phyloP scores from a whole-genome alignment of 2,888 invertebrate genomes.

The Stenchaetothrips biformis region DNA sequence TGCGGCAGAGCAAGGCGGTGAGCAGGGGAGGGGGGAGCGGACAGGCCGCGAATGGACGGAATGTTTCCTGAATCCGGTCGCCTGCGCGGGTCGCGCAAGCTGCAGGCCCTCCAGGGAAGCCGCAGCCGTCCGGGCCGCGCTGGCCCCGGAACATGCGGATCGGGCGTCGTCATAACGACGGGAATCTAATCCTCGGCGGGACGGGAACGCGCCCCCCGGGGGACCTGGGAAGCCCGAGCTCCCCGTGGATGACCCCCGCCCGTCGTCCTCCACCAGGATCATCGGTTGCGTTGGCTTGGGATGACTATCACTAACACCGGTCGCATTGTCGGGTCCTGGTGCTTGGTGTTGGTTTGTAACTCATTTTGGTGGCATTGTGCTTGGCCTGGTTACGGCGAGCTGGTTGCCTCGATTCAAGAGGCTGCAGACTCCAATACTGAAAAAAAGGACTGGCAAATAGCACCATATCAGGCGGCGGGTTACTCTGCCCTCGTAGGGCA shows the following conservation, averaged over 20 bases:
- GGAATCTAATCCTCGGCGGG: conserved; percentile 60
- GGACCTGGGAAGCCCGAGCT: conserved; percentile 32
- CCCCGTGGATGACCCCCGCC: conserved; percentile 44
- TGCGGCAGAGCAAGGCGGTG: conserved; percentile 71
- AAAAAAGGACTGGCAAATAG: conserved; percentile 60
- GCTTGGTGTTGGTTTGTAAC: background rate
- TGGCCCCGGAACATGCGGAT: conserved; percentile 38
- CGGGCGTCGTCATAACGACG: conserved; percentile 55
- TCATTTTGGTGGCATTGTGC: background rate
- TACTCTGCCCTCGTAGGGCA: conserved; percentile 64
- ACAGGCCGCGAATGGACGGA: conserved; percentile 86
- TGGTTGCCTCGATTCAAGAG: conserved; percentile 78
- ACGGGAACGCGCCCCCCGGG: no score
- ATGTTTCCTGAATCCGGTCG: conserved; percentile 83
- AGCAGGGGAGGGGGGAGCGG: conserved; percentile 81
- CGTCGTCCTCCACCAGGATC: conserved; percentile 45
- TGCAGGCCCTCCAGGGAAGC: conserved; percentile 72
- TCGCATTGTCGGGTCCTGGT: background rate
- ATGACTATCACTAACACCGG: no score
- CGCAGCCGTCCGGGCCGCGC: conserved; percentile 25
- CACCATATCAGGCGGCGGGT: conserved; percentile 47
- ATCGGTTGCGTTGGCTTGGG: conserved; percentile 55
- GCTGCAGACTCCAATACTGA: conserved; percentile 74
- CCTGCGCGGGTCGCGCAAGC: conserved; percentile 85
- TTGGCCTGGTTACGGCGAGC: conserved; percentile 74